Evolutionary conservation across 2,888 invertebrate genomes (phyloP).

Genomic region (Eueremaeus valkanovi): DNA sequence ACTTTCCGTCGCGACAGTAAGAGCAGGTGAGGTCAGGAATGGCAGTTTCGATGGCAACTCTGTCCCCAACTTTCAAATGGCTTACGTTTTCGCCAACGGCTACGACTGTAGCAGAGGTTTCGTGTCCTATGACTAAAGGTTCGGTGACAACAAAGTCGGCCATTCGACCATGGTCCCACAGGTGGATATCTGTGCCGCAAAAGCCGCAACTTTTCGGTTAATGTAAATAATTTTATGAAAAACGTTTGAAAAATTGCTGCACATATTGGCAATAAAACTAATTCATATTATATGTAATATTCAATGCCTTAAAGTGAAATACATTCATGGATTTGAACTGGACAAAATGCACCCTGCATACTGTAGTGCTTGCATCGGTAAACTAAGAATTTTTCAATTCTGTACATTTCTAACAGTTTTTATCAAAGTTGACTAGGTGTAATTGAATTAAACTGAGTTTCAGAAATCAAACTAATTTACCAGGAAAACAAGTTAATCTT

Average conservation of each 20-base stretch:
- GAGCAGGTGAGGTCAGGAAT: conserved; percentile 42
- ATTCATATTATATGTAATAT: not conserved
- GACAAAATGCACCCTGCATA: too few species aligned
- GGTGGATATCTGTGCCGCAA: conserved; percentile 91
- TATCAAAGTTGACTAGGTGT: too few species aligned
- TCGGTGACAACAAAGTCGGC: conserved; percentile 74
- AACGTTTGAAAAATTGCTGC: not conserved
- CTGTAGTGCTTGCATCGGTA: too few species aligned
- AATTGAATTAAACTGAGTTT: too few species aligned
- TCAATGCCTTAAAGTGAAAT: not conserved
- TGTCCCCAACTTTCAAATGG: conserved; percentile 41
- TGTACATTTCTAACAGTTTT: too few species aligned
- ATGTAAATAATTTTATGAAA: not conserved
- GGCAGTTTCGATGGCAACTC: conserved; percentile 43
- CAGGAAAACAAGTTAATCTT: too few species aligned
- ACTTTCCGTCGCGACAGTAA: conserved; percentile 41
- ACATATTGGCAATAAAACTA: not conserved
- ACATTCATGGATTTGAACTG: too few species aligned
- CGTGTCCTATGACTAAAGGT: conserved; percentile 43
- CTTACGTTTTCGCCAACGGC: conserved; percentile 39
- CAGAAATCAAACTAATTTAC: too few species aligned
- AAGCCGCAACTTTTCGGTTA: conserved; percentile 62
- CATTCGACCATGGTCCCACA: conserved; percentile 75
- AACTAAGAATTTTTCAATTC: too few species aligned
- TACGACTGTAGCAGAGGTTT: conserved; percentile 41